phyloP scores from a whole-genome alignment of 2,113 vertebrate genomes.

The Sialia sialis region DNA sequence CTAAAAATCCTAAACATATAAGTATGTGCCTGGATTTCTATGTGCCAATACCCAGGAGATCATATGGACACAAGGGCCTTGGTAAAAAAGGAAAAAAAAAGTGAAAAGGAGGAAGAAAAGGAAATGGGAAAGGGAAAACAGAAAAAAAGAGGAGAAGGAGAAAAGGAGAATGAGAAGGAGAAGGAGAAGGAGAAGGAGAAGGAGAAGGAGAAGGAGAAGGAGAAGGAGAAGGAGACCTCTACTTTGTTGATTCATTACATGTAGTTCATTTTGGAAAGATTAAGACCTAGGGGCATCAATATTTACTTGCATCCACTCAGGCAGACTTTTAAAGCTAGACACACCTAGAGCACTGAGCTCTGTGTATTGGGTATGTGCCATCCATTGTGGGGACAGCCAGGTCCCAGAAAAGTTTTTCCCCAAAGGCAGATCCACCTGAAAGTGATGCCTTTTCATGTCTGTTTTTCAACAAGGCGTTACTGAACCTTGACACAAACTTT shows the following conservation, averaged over 20 bases:
- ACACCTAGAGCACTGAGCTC: background rate
- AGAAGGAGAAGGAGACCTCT: too few relatives aligned
- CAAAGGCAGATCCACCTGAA: background rate
- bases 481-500: background rate
- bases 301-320: background rate
- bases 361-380: background rate
- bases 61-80: background rate
- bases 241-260: background rate
- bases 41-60: accelerated
- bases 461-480: background rate
- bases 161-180: background rate
- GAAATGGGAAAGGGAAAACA: background rate
- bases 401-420: background rate
- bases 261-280: background rate
- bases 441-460: background rate
- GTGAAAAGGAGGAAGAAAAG: background rate
- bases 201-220: background rate
- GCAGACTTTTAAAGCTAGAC: background rate
- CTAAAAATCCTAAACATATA: background rate
- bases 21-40: background rate
- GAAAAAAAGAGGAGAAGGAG: too few relatives aligned
- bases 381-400: background rate
- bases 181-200: background rate
- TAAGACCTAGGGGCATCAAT: background rate
- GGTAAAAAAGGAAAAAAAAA: background rate